Percentiles rank a stretch among this genome's conserved stretches.
Evolutionary conservation across 1,140 invertebrate species (phyloP).

Genomic region (Plectus sambesii): DNA sequence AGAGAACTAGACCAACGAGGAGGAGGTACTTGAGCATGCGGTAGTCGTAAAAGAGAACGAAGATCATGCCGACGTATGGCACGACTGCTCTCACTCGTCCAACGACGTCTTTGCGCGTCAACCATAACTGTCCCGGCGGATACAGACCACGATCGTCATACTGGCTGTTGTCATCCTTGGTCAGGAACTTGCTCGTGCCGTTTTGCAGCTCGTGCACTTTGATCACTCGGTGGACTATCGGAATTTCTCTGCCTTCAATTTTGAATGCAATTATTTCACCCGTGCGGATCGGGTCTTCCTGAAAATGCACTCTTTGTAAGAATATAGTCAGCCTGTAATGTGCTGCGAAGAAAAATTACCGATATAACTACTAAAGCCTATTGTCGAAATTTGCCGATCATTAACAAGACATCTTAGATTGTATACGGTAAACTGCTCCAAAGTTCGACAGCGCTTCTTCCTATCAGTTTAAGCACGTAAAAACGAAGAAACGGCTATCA

Average conservation of each 20-base stretch:
- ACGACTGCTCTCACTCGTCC: slow-evolving; percentile 85
- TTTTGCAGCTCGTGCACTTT: slow-evolving; percentile 96
- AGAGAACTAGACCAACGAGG: slow-evolving; percentile 70
- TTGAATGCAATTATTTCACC: slow-evolving; percentile 99
- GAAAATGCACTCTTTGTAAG: no score
- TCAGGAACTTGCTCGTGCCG: slow-evolving; percentile 88
- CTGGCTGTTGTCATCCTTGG: slow-evolving; percentile 97
- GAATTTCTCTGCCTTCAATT: slow-evolving; percentile 95
- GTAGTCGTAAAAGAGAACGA: no score
- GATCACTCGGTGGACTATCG: slow-evolving; percentile 94
- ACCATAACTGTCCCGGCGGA: slow-evolving; percentile 90
- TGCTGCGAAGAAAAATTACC: no score
- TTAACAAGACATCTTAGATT: no score
- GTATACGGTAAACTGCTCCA: no score
- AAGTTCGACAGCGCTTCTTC: no score
- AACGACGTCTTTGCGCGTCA: slow-evolving; percentile 92
- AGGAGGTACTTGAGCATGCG: slow-evolving; percentile 96
- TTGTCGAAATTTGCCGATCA: no score
- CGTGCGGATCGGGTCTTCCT: slow-evolving; percentile 85
- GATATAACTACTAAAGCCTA: no score
- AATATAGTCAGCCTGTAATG: no score
- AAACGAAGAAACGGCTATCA: no score
- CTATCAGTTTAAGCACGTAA: no score
- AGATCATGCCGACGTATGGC: slow-evolving; percentile 96
- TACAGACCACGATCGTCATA: slow-evolving; percentile 97